A percentile compares a stretch with the other conserved stretches of the same genome.
These are phyloP conservation scores for Parotocinclus haroldoi DNA, from an alignment of 2,797 vertebrate species.

Conservation along the genomic window DNA sequence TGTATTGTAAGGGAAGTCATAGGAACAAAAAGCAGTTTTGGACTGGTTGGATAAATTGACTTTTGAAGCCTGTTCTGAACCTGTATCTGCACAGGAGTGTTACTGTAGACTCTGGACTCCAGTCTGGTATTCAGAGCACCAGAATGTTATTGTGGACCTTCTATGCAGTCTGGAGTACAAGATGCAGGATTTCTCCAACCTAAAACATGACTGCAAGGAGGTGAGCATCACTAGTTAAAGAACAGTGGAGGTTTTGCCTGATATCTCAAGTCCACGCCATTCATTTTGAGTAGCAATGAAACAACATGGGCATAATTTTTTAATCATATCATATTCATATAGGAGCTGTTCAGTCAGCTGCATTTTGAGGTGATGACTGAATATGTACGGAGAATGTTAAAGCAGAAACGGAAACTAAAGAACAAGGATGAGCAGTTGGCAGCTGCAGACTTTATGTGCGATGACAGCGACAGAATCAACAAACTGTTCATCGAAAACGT, in stretches of 20 bases:
- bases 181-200: conserved; percentile 42
- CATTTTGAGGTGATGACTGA: conserved; percentile 72
- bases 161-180: conserved; percentile 49
- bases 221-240: conserved; percentile 24
- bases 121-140: conserved; percentile 53
- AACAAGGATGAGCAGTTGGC: conserved; percentile 65
- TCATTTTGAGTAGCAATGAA: conserved; percentile 18
- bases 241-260: no score
- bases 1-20: no score
- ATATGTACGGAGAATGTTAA: conserved; percentile 76
- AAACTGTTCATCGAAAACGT: conserved; percentile 9
- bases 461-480: conserved; percentile 14
- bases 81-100: conserved; percentile 44
- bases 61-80: background rate
- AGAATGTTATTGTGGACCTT: conserved; percentile 49
- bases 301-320: background rate
- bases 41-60: no score
- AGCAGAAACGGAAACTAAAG: conserved; percentile 70
- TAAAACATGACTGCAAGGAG: conserved; percentile 59
- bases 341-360: conserved; percentile 71
- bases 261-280: background rate
- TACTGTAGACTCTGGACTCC: conserved; percentile 56
- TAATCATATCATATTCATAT: conserved; percentile 18
- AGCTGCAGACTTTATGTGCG: conserved; percentile 56
- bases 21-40: no score